Percentiles rank a stretch among this genome's conserved stretches.
phyloP scores from a whole-genome alignment of 2,797 vertebrate genomes.

The Platyrinchus mystaceus region DNA sequence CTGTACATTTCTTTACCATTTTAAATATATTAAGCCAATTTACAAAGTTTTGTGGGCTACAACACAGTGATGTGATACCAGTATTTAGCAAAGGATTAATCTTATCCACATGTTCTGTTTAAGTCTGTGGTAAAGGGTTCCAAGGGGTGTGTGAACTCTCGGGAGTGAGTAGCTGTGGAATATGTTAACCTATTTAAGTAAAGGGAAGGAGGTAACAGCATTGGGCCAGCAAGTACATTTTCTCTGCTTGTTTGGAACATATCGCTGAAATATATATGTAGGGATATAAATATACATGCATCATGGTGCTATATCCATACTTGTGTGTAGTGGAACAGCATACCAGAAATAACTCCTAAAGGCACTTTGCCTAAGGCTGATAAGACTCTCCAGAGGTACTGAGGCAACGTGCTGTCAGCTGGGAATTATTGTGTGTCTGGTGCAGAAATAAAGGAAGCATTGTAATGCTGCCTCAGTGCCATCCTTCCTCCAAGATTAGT shows the following conservation, averaged over 20 bases:
- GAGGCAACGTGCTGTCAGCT: background rate
- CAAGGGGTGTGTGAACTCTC: background rate
- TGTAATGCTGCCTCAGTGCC: background rate
- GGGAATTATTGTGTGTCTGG: background rate
- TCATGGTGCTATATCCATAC: background rate
- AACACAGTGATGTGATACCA: background rate
- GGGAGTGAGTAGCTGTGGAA: background rate
- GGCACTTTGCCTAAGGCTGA: background rate
- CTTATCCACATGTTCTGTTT: background rate
- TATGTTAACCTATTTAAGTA: constrained; percentile 10
- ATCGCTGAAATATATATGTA: background rate
- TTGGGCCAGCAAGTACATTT: background rate
- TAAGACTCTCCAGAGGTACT: background rate
- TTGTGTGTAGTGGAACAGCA: background rate
- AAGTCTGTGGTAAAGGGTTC: background rate
- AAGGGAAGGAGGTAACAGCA: background rate
- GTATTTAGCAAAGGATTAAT: constrained; percentile 46
- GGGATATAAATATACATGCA: background rate
- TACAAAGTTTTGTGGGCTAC: background rate
- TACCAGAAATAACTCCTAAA: background rate
- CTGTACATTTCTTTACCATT: constrained; percentile 15
- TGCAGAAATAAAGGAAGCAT: background rate
- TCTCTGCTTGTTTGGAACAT: background rate
- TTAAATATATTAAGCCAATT: background rate
- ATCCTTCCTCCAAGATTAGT: background rate